These are phyloP conservation scores for Apodemia arnacis DNA, from an alignment of 2,888 invertebrate genomes.

Conservation along the genomic window DNA sequence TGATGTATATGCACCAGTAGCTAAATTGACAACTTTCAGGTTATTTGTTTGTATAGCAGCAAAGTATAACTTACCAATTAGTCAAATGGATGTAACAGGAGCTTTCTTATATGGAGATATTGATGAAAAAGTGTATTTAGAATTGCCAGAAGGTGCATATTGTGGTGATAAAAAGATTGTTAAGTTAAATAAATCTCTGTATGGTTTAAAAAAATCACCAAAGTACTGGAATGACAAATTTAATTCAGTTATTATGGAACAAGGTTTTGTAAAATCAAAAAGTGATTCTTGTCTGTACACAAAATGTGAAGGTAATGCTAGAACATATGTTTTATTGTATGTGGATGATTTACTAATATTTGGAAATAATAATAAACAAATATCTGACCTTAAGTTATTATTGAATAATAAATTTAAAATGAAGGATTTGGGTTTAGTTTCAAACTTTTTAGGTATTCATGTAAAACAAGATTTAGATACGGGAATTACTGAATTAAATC, in stretches of 20 bases:
- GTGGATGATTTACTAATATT: slow-evolving; percentile 39
- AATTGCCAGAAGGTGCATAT: slow-evolving; percentile 55
- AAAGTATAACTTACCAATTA: slow-evolving; percentile 55
- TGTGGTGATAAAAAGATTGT: background rate
- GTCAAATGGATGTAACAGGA: slow-evolving; percentile 65
- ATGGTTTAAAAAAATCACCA: slow-evolving; percentile 71
- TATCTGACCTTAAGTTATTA: slow-evolving; percentile 2
- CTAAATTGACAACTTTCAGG: slow-evolving; percentile 73
- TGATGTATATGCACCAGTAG: slow-evolving; percentile 77
- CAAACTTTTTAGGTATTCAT: no score
- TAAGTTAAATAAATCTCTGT: slow-evolving; percentile 24
- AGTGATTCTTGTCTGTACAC: slow-evolving; percentile 68
- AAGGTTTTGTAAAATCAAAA: slow-evolving; percentile 66
- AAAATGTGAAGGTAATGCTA: slow-evolving; percentile 37
- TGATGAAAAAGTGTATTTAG: slow-evolving; percentile 55
- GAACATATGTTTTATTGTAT: slow-evolving; percentile 62
- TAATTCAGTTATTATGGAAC: slow-evolving; percentile 56
- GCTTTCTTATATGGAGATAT: slow-evolving; percentile 71
- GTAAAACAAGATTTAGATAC: no score
- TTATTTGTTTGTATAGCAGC: slow-evolving; percentile 68
- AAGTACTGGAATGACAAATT: slow-evolving; percentile 73
- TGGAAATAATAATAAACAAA: slow-evolving; percentile 20
- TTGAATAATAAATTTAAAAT: slow-evolving; percentile 68
- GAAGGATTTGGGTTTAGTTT: slow-evolving; percentile 27
- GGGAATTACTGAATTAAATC: background rate